These are phyloP conservation scores for Notothenia rossii DNA, from an alignment of 2,113 vertebrate genomes.

Conservation along the genomic window DNA sequence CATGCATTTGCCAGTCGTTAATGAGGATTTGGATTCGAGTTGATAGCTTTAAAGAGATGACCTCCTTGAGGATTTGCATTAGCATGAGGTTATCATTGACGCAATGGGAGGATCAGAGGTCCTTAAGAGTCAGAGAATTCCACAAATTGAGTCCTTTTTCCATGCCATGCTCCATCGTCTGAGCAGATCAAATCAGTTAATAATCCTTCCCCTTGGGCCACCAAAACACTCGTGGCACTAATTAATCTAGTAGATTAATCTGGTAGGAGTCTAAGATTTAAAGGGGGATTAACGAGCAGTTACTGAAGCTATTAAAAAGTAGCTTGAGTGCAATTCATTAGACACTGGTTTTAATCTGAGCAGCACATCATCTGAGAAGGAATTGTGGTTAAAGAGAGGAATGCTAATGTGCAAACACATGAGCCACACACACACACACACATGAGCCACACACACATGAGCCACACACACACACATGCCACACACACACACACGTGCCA, in stretches of 20 bases:
- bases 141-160: background rate
- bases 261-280: background rate
- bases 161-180: background rate
- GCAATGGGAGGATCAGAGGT: slow-evolving; percentile 20
- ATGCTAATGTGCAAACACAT: slow-evolving; percentile 24
- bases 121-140: slow-evolving; percentile 2
- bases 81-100: background rate
- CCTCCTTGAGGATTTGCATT: background rate
- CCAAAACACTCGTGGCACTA: background rate
- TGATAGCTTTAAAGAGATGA: slow-evolving; percentile 1
- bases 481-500: too few species aligned
- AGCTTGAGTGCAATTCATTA: slow-evolving; percentile 10
- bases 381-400: slow-evolving; percentile 14
- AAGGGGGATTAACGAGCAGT: background rate
- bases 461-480: too few species aligned
- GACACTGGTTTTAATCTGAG: slow-evolving; percentile 25
- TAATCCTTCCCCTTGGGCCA: background rate
- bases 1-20: slow-evolving; percentile 11
- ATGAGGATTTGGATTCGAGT: background rate
- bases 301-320: background rate
- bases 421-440: background rate
- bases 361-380: slow-evolving; percentile 15
- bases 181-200: background rate
- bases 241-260: background rate
- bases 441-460: background rate